Evolutionary conservation across 2,888 invertebrate species (phyloP).

Genomic region (Nephrocerus scutellatus): DNA sequence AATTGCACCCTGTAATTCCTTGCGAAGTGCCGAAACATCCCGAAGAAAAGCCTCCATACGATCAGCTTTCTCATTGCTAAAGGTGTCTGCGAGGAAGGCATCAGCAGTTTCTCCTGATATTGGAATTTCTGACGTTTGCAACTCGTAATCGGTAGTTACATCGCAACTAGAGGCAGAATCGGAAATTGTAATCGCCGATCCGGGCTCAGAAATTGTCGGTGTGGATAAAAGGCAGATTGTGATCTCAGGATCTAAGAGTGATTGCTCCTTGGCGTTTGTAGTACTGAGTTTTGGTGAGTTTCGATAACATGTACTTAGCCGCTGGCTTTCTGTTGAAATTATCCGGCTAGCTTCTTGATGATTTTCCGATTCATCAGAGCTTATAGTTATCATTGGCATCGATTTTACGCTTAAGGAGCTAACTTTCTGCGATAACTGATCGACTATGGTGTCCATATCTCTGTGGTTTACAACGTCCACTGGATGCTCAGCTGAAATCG

Average conservation of each 20-base stretch:
- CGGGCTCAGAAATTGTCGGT: conserved; percentile 19
- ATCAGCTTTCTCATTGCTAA: conserved; percentile 28
- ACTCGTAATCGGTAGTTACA: conserved; percentile 13
- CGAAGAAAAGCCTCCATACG: conserved; percentile 39
- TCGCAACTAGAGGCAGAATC: conserved; percentile 20
- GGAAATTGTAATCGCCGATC: conserved; percentile 25
- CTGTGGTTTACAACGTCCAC: not conserved
- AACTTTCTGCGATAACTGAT: conserved; percentile 29
- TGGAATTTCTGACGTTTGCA: conserved; percentile 20
- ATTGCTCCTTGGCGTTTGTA: conserved; percentile 1
- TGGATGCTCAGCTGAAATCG: conserved; percentile 9
- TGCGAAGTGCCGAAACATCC: conserved; percentile 28
- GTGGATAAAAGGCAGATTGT: conserved; percentile 28
- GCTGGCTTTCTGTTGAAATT: conserved; percentile 23
- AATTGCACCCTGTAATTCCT: conserved; percentile 11
- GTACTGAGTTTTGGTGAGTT: conserved; percentile 20
- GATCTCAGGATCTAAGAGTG: not conserved
- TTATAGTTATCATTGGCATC: conserved; percentile 8
- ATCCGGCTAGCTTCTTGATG: conserved; percentile 16
- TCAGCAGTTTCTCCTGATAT: conserved; percentile 13
- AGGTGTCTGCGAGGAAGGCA: conserved; percentile 11
- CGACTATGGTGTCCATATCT: conserved; percentile 21
- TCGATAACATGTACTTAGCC: conserved; percentile 23
- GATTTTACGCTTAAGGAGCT: conserved; percentile 26
- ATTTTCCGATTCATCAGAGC: conserved; percentile 9